These are phyloP conservation scores for Alaudala cheleensis DNA, from an alignment of 2,113 vertebrate species.

Conservation along the genomic window DNA sequence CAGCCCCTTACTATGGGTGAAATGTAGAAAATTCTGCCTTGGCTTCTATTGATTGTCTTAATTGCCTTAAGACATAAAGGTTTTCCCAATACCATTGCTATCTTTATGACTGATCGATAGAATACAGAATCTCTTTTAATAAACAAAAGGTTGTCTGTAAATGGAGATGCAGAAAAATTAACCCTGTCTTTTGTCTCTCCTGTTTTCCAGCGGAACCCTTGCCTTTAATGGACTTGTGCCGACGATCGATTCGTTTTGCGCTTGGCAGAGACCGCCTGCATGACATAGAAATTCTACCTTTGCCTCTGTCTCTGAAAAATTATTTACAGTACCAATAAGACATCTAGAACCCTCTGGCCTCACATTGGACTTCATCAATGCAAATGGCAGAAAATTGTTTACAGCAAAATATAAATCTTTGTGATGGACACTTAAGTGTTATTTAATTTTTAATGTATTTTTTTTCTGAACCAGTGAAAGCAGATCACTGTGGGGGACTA, in stretches of 20 bases:
- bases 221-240: slow-evolving; percentile 95
- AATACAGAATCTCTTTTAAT: background rate
- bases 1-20: background rate
- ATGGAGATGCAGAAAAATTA: background rate
- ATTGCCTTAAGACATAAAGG: background rate
- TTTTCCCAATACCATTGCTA: background rate
- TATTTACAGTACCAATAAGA: slow-evolving; percentile 98
- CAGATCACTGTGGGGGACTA: slow-evolving; percentile 69
- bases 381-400: slow-evolving; percentile 77
- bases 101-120: background rate
- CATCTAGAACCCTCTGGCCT: slow-evolving; percentile 51
- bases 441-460: slow-evolving; percentile 79
- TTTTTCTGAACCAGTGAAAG: slow-evolving; percentile 66
- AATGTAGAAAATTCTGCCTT: background rate
- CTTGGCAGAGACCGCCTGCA: slow-evolving; percentile 90
- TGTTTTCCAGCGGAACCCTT: slow-evolving; percentile 88
- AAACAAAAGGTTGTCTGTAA: background rate
- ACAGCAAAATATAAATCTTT: slow-evolving; percentile 73
- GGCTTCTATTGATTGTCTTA: background rate
- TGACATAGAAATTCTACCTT: slow-evolving; percentile 89
- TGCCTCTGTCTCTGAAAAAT: slow-evolving; percentile 95
- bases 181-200: background rate
- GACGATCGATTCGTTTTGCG: slow-evolving; percentile 90
- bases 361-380: slow-evolving; percentile 65
- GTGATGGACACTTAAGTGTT: slow-evolving; percentile 72